Base-by-base conservation (phyloP, 37 sponge, comb jelly and placozoan species). In the Haliclona indistincta region DNA sequence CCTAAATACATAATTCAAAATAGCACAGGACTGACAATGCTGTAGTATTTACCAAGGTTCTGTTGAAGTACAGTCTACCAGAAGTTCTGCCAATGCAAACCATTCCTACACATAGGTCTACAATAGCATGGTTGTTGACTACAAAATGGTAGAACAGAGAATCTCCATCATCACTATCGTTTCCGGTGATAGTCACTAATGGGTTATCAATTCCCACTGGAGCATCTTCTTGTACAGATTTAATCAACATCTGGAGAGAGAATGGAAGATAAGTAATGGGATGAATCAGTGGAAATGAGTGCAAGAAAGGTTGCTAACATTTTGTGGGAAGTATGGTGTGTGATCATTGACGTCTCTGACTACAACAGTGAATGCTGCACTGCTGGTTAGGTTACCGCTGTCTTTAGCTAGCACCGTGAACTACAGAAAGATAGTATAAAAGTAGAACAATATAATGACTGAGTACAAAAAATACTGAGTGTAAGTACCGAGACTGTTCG, bases 331-430 rank as follows among this genome's bases (percentile, higher is more conserved):
- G 28, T 38, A 52, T 51, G 82, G 82, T 1, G 43, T 30, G 3
- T 81, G 26, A 36, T 81, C 82, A 64, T 73, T 73, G 60, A 41
- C 55, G 64, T 81, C 82, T 23, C 11, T 42, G 13, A 81, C 67
- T 8, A 7, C 15, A 30, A 81, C 74, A 37, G 38, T 20, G 28
- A 78, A 58, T 29, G 63, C 28, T 11, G 35, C 63, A 43, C 36
- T 62, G 62, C 30, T 61, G 1, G 75, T 64, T n/a, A n/a, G n/a
- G 28, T 58, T n/a, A n/a, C 60, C 60, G 7, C 28, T 26, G n/a
- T 58, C 28, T 58, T 58, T 58, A 7, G n/a, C 60, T 58, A 58
- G 6, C 60, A 8, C 60, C n/a, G 60, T 58, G 25, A 68, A 7
- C 80, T 79, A 30, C 40, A 67, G 5, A 7, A 40, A 17, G 54